A percentile compares a stretch with the other conserved stretches of the same genome.
phyloP scores from a whole-genome alignment of 1,140 invertebrate genomes.

The Batillaria attramentaria region DNA sequence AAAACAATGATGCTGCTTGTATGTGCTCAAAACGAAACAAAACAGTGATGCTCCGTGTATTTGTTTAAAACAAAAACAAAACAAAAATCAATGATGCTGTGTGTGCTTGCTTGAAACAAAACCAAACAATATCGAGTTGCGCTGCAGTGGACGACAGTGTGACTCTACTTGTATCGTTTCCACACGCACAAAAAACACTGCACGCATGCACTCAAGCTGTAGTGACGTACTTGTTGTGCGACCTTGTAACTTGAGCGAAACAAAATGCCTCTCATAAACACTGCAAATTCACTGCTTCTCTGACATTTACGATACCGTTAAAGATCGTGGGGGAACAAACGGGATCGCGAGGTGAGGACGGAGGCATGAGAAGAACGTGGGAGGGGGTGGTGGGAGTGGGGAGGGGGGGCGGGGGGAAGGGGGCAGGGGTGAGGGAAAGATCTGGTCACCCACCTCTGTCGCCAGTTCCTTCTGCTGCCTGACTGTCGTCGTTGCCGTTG shows the following conservation, averaged over 20 bases:
- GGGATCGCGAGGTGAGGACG: background rate
- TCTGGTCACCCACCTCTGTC: slow-evolving; percentile 80
- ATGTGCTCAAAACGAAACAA: too few relatives aligned
- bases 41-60: too few relatives aligned
- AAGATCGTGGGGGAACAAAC: background rate
- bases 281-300: background rate
- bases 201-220: background rate
- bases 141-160: background rate
- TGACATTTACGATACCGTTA: background rate
- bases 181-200: background rate
- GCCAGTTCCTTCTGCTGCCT: slow-evolving; percentile 88
- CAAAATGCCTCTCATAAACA: background rate
- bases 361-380: background rate
- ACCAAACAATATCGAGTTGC: background rate
- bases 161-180: too few relatives aligned
- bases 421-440: background rate
- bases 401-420: too few relatives aligned
- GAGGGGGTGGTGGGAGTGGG: too few relatives aligned
- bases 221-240: background rate
- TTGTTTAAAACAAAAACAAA: background rate
- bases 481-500: slow-evolving; percentile 83
- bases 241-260: background rate
- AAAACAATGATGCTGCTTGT: too few relatives aligned
- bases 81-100: background rate
- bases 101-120: background rate